Base-by-base conservation (phyloP, 2,113 vertebrate genomes). In the Equus quagga region DNA sequence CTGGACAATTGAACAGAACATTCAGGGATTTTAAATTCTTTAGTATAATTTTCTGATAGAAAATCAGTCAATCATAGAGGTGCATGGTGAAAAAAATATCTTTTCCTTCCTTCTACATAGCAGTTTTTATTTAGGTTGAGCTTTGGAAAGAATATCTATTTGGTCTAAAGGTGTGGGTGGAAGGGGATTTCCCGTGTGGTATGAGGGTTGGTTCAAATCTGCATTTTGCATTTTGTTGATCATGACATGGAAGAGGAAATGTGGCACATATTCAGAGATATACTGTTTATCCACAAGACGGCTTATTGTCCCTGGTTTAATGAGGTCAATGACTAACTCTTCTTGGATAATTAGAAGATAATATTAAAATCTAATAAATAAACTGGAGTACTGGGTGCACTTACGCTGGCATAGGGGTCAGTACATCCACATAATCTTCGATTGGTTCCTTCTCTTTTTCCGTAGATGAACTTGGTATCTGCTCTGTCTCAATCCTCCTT, bases 371-470 rank as follows among this genome's bases (percentile, higher is more conserved):
- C 28, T 41, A 89, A 75, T 31, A 36, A 94, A 69, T 73, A 75
- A 86, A 72, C 33, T 21, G 0, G 17, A 69, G 19, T 70, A 94
- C 13, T 49, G 11, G 83, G 41, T 51, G 44, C 83, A 98, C 98
- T 98, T 98, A 99, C 98, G 0, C 83, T 87, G 98, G 99, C 98
- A 98, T 98, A 31, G 97, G n/a, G 17, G 86, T 96, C 36, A 33
- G 0, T n/a, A 85, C 64, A 89, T 96, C 97, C 49, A 84, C 67
- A 44, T 97, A 97, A 18, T 94, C 79, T 81, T 93, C 92, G 7
- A 2, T 4, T 8, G 73, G 60, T 72, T 96, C 58, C 72, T 91
- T 96, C 51, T 97, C 95, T 46, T 90, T 96, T 49, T 81, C 95
- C 8, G 33, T 2, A 72, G 97, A 65, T 36, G 65, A 0, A 0